Evolutionary conservation across 2,888 invertebrate genomes (phyloP).

Genomic region (Eutolmus rufibarbis): DNA sequence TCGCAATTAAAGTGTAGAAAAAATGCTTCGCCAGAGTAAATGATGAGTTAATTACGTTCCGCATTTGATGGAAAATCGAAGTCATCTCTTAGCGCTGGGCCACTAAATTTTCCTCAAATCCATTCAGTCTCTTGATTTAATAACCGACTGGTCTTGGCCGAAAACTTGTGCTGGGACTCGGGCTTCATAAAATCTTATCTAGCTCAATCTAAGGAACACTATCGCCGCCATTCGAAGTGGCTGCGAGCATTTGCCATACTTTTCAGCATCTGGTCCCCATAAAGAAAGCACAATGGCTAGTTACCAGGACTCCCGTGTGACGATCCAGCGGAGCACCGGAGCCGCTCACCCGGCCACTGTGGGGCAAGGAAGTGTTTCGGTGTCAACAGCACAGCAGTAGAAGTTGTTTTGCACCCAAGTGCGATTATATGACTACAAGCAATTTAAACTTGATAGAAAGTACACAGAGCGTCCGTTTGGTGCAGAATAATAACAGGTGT

Average conservation of each 20-base stretch:
- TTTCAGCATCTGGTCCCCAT: conserved; percentile 1
- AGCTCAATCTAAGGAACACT: neutral
- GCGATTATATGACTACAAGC: conserved; percentile 45
- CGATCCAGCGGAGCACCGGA: neutral
- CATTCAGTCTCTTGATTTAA: neutral
- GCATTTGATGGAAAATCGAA: neutral
- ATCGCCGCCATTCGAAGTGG: neutral
- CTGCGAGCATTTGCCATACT: neutral
- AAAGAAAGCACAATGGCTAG: conserved; percentile 21
- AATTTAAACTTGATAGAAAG: conserved; percentile 46
- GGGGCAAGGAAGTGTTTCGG: conserved; percentile 10
- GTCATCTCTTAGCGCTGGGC: neutral
- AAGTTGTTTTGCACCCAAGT: conserved; percentile 45
- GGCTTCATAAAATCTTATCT: conserved; percentile 18
- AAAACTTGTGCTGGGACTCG: conserved; percentile 6
- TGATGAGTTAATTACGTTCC: neutral
- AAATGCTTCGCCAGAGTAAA: neutral
- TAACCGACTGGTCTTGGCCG: neutral
- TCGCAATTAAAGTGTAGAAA: neutral
- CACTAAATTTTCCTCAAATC: neutral
- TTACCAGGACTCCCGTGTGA: neutral
- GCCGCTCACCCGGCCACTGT: neutral
- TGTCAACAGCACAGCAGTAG: conserved; percentile 19
- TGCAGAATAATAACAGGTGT: conserved; percentile 54
- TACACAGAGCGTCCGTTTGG: conserved; percentile 37